These are phyloP conservation scores for Ctenochaetus hawaiiensis DNA, from an alignment of 2,797 vertebrate genomes.

Conservation along the genomic window DNA sequence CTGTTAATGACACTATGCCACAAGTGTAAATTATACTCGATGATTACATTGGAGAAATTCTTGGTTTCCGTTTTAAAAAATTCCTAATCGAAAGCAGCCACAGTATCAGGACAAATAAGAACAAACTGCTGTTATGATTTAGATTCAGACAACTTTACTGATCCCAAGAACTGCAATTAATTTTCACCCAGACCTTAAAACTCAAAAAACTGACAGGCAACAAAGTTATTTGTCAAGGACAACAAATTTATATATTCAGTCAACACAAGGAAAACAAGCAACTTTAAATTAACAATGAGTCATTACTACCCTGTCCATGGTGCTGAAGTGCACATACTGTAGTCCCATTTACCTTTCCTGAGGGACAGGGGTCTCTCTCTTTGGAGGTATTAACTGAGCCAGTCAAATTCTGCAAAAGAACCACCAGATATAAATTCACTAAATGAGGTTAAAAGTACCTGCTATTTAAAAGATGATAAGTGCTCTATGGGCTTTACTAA, in stretches of 20 bases:
- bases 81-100: neutral
- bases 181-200: too few relatives aligned
- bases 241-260: too few relatives aligned
- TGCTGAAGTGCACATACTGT: conserved; percentile 52
- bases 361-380: conserved; percentile 79
- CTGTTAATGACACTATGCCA: neutral
- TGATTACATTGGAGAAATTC: neutral
- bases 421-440: neutral
- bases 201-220: too few relatives aligned
- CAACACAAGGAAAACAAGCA: too few relatives aligned
- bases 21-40: neutral
- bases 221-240: too few relatives aligned
- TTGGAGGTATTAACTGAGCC: conserved; percentile 54
- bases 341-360: conserved; percentile 77
- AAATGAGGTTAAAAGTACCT: neutral
- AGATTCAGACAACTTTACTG: too few relatives aligned
- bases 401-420: conserved; percentile 80
- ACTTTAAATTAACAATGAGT: neutral
- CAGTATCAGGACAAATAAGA: conserved; percentile 3
- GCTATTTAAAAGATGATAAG: neutral
- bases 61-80: neutral
- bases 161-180: too few relatives aligned
- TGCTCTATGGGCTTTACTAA: neutral
- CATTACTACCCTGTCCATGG: conserved; percentile 67
- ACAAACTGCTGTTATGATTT: neutral